A percentile compares a stretch with the other conserved stretches of the same genome.
These are phyloP conservation scores for Cephus cinctus DNA, from an alignment of 1,140 invertebrate genomes.

Conservation along the genomic window DNA sequence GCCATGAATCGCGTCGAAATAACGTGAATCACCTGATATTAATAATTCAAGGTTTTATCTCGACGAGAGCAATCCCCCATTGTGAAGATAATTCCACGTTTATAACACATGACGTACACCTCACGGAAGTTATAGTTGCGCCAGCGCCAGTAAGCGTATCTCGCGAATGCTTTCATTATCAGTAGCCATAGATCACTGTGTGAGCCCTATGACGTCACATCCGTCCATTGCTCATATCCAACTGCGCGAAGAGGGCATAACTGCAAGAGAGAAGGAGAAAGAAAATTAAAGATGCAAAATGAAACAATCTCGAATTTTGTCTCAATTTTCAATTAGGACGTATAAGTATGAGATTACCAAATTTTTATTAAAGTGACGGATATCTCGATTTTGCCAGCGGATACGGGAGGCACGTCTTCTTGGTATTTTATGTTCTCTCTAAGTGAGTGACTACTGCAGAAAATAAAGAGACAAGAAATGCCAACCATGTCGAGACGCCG, in stretches of 20 bases:
- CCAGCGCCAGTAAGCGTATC: constrained; percentile 31
- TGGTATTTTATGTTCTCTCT: no score
- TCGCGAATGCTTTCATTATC: constrained; percentile 53
- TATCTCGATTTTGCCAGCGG: no score
- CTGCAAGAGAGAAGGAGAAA: not conserved
- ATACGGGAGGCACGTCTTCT: no score
- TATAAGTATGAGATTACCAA: no score
- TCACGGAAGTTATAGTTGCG: constrained; percentile 40
- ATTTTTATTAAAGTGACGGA: no score
- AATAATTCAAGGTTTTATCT: constrained; percentile 49
- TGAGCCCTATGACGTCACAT: constrained; percentile 42
- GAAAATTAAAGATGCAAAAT: not conserved
- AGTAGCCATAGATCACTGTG: constrained; percentile 48
- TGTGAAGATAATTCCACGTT: constrained; percentile 39
- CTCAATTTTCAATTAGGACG: no score
- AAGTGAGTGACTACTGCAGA: no score
- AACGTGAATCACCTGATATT: constrained; percentile 41
- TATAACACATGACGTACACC: constrained; percentile 10
- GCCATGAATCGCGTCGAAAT: constrained; percentile 28
- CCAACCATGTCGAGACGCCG: no score
- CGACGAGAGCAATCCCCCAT: constrained; percentile 29
- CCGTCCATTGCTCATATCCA: constrained; percentile 48
- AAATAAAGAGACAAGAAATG: no score
- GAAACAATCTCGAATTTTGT: no score
- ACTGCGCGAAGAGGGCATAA: not conserved